Base-by-base conservation (phyloP, 2,113 vertebrate genomes). In the Leptodactylus fuscus region DNA sequence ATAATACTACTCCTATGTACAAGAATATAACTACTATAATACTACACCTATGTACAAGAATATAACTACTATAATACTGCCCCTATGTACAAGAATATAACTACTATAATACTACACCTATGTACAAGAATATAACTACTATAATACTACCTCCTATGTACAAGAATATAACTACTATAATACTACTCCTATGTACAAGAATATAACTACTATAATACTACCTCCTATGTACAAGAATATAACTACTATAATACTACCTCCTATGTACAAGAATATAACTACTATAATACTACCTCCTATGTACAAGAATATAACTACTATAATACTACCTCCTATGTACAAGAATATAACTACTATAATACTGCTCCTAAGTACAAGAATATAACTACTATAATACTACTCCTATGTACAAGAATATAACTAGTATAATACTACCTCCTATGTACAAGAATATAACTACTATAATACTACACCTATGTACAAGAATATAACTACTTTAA, bases 271-370 rank as follows among this genome's bases (percentile, higher is more conserved):
- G 41, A 44, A 58, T 58, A 58, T 60, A 60, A 24, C n/a, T 60
- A 60, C 55, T 60, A 60, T 60, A 60, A 60, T 60, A 60, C 55
- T 60, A 24, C 55, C n/a, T 4, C n/a, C 55, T 60, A 60, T 60
- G n/a, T 60, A 60, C 55, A 60, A 27, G 55, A 60, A 60, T 60
- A 24, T 60, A 60, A 24, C n/a, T 60, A 60, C 55, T 60, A 60
- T 60, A 60, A 60, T 60, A 60, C 55, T 27, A 24, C 55, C n/a
- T 4, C 55, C 55, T 12, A 60, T 60, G 24, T 60, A 60, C 55
- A 60, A 27, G 55, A 60, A 60, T 60, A 60, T 60, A 60, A 60
- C 55, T 60, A 60, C 55, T 60, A 60, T 27, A 60, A 60, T 60
- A 60, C 55, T 60, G 55, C 55, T 9, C 3, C 55, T 60, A 60